A percentile compares a stretch with the other conserved stretches of the same genome.
These are phyloP conservation scores for Anas georgica DNA, from an alignment of 2,797 vertebrate genomes.

Conservation along the genomic window DNA sequence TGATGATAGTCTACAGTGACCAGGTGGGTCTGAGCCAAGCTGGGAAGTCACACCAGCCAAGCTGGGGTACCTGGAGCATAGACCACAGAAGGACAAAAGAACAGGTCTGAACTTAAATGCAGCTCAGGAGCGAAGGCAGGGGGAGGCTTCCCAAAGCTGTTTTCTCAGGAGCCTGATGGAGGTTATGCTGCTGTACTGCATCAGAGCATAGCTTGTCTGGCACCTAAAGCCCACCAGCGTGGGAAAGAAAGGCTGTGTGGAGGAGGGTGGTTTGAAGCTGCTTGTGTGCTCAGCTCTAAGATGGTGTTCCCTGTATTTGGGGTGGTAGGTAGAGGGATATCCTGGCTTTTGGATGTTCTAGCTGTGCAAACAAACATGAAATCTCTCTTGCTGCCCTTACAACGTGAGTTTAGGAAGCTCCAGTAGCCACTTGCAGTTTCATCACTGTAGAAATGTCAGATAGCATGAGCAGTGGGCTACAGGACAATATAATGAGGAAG, in stretches of 20 bases:
- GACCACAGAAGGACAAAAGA: background rate
- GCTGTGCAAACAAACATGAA: background rate
- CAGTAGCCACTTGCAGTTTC: background rate
- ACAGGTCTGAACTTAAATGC: background rate
- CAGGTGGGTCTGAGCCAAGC: background rate
- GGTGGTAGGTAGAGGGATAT: background rate
- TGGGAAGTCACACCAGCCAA: background rate
- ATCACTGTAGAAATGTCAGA: background rate
- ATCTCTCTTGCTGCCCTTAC: fast-evolving
- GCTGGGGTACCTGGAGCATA: background rate
- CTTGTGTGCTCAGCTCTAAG: background rate
- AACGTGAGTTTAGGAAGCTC: background rate
- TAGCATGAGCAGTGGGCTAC: background rate
- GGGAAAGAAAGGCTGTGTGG: no score
- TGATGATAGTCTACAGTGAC: fast-evolving
- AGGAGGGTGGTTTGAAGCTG: no score
- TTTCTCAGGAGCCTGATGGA: background rate
- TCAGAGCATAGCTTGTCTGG: background rate
- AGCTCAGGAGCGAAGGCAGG: background rate
- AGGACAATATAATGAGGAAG: background rate
- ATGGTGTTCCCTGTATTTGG: background rate
- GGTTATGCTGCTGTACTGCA: background rate
- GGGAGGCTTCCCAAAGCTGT: background rate
- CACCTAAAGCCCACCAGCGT: background rate
- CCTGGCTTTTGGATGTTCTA: background rate